Evolutionary conservation across 2,113 vertebrate species (phyloP), one percentile per base, ranked within the genome.

Genomic region (Candoia aspera): DNA sequence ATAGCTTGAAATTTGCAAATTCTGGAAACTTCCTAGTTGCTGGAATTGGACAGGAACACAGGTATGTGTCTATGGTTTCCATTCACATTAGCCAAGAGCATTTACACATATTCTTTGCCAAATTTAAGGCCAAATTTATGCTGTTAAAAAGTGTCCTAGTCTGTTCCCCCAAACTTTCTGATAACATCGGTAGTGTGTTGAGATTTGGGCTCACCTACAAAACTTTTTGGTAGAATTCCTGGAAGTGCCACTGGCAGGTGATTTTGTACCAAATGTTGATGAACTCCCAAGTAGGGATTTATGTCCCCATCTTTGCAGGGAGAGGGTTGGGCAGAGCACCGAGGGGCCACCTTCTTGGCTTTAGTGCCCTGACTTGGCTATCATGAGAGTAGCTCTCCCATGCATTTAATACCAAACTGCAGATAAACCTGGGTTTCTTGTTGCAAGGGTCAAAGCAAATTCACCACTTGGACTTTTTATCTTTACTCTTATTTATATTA

Each of bases 1-100:
- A 99, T 95, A 98, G 98, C 92, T 97, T 99, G 90, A 98, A 99
- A 96, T 99, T 99, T 97, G 99, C 99, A 0, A 98, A 97, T 90
- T 89, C 97, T 0, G 99, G 99, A 42, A 97, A 98, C 93, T 99
- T 99, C 95, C 96, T 99, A 88, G 99, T 99, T 94, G 99, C 98
- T 0, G 99, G 99, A 46, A 95, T 99, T 0, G 99, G 99, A 84
- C 99, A 99, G 95, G 99, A 99, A 90, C 99, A 99, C 98, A 98
- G 99, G 99, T 99, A 97, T 2, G 23, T 57, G 54, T 4, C 4
- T 57, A 42, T 37, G 57, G 4, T 42, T 54, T 60, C 64, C 4
- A 53, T 29, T 11, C 17, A 11, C 4, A 46, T 24, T 88, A 53
- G 54, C 54, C 42, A 55, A 53, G 8, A n/a, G 24, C 55, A 46